Percentiles rank a stretch among this genome's conserved stretches.
Evolutionary conservation across 2,797 vertebrate species (phyloP).

Genomic region (Spinibarbus caldwelli): DNA sequence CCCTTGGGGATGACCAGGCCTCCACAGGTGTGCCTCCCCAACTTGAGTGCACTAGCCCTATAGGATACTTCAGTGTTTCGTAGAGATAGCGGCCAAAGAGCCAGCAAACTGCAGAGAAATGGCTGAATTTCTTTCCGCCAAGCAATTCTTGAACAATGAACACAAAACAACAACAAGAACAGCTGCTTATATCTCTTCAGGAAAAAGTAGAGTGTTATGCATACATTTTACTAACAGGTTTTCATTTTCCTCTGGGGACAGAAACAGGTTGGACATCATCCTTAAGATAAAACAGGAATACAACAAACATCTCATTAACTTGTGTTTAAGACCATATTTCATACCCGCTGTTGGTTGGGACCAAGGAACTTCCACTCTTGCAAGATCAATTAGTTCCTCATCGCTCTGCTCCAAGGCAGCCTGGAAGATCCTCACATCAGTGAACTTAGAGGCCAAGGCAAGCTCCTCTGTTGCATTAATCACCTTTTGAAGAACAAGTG

Average conservation of each 20-base stretch:
- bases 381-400: constrained; percentile 80
- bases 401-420: constrained; percentile 68
- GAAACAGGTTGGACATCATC: not conserved
- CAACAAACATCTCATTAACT: not conserved
- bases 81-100: constrained; percentile 87
- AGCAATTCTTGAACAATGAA: constrained; percentile 70
- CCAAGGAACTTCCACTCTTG: constrained; percentile 78
- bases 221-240: not conserved
- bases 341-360: constrained; percentile 80
- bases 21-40: constrained; percentile 90
- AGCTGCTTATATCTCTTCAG: not conserved
- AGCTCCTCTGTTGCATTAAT: constrained; percentile 84
- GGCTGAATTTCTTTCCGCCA: constrained; percentile 74
- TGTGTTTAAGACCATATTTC: not conserved
- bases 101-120: constrained; percentile 93
- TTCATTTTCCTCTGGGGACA: not conserved
- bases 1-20: constrained; percentile 87
- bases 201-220: not conserved
- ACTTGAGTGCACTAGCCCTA: constrained; percentile 87
- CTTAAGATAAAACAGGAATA: not conserved
- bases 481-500: constrained; percentile 71
- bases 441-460: constrained; percentile 69
- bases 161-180: constrained; percentile 1
- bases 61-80: constrained; percentile 78
- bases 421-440: constrained; percentile 82